Percentiles rank a stretch among this genome's conserved stretches.
These are phyloP conservation scores for Brachionichthys hirsutus DNA, from an alignment of 2,113 vertebrate species.

Conservation along the genomic window DNA sequence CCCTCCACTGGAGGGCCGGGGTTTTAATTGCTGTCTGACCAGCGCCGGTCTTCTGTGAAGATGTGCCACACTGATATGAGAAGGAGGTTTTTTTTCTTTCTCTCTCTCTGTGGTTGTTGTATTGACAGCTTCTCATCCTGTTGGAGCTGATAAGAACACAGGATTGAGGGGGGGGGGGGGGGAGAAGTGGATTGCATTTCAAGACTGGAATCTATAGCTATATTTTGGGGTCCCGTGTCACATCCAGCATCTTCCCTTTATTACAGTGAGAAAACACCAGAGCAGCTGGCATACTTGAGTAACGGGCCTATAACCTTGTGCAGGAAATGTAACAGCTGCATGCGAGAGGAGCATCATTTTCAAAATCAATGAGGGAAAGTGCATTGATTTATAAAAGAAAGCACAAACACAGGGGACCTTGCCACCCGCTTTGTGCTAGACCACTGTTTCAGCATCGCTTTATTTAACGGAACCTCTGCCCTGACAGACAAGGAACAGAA, in stretches of 20 bases:
- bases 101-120: conserved; percentile 69
- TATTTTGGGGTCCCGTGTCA: conserved; percentile 15
- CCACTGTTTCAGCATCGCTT: conserved; percentile 6
- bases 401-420: conserved; percentile 49
- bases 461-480: conserved; percentile 8
- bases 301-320: conserved; percentile 39
- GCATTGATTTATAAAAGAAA: conserved; percentile 64
- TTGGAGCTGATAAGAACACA: conserved; percentile 70
- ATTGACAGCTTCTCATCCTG: conserved; percentile 71
- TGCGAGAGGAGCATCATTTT: conserved; percentile 41
- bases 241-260: conserved; percentile 6
- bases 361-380: conserved; percentile 61
- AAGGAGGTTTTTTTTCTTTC: conserved; percentile 49
- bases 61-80: conserved; percentile 53
- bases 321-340: conserved; percentile 51
- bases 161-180: conserved; percentile 52
- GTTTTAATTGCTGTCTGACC: conserved; percentile 73
- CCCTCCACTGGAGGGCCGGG: conserved; percentile 39
- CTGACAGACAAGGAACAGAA: neutral
- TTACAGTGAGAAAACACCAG: conserved; percentile 24
- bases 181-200: conserved; percentile 70
- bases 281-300: conserved; percentile 59
- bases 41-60: conserved; percentile 55
- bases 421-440: conserved; percentile 22
- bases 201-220: conserved; percentile 49